A percentile compares a stretch with the other conserved stretches of the same genome.
phyloP scores from a whole-genome alignment of 1,140 invertebrate species.

The Drosophila bocqueti region DNA sequence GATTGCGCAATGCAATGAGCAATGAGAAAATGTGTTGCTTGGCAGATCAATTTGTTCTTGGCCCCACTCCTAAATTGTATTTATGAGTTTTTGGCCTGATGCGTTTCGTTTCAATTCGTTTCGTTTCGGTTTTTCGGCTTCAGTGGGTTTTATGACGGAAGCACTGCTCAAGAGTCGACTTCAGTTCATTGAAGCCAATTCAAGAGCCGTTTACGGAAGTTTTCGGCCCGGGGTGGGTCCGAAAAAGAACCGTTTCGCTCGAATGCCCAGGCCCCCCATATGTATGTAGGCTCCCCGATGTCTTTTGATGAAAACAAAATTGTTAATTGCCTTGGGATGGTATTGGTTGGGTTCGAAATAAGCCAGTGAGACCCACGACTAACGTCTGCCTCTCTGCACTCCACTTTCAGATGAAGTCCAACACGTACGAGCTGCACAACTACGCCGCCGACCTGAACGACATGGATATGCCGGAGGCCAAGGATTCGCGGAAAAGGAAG shows the following conservation, averaged over 20 bases:
- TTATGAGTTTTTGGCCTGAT: constrained; percentile 50
- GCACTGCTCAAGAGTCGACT: constrained; percentile 58
- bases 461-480: constrained; percentile 42
- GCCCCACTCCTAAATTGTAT: constrained; percentile 45
- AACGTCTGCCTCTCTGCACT: constrained; percentile 40
- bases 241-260: constrained; percentile 54
- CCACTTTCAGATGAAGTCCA: constrained; percentile 75
- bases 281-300: constrained; percentile 23
- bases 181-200: constrained; percentile 62
- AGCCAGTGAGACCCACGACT: constrained; percentile 31
- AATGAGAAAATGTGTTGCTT: constrained; percentile 25
- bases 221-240: constrained; percentile 43
- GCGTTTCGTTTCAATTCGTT: constrained; percentile 60
- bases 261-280: constrained; percentile 47
- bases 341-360: constrained; percentile 19
- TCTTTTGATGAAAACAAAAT: constrained; percentile 56
- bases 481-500: constrained; percentile 67
- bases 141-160: constrained; percentile 77
- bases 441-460: constrained; percentile 66
- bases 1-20: constrained; percentile 47
- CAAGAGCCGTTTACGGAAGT: constrained; percentile 71
- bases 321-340: constrained; percentile 71
- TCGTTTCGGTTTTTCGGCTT: constrained; percentile 75
- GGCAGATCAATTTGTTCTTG: constrained; percentile 35
- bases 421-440: constrained; percentile 76